A percentile compares a stretch with the other conserved stretches of the same genome.
These are phyloP conservation scores for Pelagia noctiluca DNA, from an alignment of 30 jellyfish, hydroid and myxozoan genomes.

Conservation along the genomic window DNA sequence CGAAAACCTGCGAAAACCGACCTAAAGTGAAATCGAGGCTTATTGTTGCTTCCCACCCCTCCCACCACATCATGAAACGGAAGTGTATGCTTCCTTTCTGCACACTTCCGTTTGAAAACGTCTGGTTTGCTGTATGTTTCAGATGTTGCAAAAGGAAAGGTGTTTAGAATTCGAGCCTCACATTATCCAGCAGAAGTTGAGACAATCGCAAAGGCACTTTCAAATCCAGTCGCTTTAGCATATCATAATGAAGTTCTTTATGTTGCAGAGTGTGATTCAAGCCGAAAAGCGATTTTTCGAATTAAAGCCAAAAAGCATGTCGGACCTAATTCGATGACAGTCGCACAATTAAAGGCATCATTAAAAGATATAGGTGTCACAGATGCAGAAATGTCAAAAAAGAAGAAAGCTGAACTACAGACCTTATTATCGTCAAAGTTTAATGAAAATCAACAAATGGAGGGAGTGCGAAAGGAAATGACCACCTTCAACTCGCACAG, in stretches of 20 bases:
- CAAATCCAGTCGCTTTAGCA: slow-evolving; percentile 15
- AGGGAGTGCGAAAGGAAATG: slow-evolving; percentile 20
- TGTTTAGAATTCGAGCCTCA: slow-evolving; percentile 14
- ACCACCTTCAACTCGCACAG: slow-evolving; percentile 35
- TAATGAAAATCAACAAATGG: slow-evolving; percentile 7
- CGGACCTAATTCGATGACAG: slow-evolving; percentile 1
- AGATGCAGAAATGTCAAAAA: slow-evolving; percentile 4
- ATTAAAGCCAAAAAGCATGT: no score
- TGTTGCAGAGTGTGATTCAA: no score
- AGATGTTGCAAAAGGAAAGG: slow-evolving; percentile 36
- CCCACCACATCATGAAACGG: no score
- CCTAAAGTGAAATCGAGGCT: no score
- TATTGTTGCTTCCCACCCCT: no score
- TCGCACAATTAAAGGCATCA: slow-evolving; percentile 5
- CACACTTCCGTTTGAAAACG: no score
- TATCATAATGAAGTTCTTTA: no score
- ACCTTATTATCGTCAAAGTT: slow-evolving; percentile 34
- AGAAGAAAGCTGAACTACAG: slow-evolving; percentile 49
- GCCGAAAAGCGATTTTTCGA: no score
- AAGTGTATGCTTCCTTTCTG: no score
- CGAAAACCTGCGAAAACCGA: no score
- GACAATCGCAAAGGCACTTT: slow-evolving; percentile 8
- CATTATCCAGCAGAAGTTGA: slow-evolving; percentile 47
- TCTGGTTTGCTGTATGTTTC: slow-evolving; percentile 33
- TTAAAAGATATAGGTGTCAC: not conserved